These are phyloP conservation scores for Taenioides sp. DNA, from an alignment of 2,797 vertebrate genomes.

Conservation along the genomic window DNA sequence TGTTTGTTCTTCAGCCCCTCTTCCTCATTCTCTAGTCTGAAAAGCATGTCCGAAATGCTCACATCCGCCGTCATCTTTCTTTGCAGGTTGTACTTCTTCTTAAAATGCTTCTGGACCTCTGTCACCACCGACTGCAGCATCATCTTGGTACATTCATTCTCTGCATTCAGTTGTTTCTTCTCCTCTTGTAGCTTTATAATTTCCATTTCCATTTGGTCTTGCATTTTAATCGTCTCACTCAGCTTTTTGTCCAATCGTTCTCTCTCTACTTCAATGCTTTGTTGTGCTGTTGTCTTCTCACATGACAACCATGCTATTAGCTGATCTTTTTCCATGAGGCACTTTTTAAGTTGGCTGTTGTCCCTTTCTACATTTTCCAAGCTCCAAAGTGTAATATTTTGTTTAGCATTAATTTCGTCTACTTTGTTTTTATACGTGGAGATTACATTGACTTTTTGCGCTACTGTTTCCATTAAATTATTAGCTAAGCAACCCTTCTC, in stretches of 20 bases:
- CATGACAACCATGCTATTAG: constrained; percentile 18
- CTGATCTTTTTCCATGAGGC: constrained; percentile 22
- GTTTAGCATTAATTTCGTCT: constrained; percentile 3
- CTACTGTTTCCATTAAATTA: constrained; percentile 4
- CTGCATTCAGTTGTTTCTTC: constrained; percentile 22
- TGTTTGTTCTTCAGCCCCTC: constrained; percentile 1
- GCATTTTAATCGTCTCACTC: constrained; percentile 23
- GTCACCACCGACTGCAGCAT: constrained; percentile 23
- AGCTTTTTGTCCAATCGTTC: constrained; percentile 8
- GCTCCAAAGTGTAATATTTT: constrained; percentile 10
- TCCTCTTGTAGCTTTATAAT: constrained; percentile 24
- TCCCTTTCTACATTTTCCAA: constrained; percentile 15
- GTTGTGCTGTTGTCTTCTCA: constrained; percentile 19
- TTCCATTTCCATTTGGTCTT: constrained; percentile 21
- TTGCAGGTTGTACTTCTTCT: background rate
- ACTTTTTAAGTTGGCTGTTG: constrained; percentile 24
- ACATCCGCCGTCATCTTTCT: constrained; percentile 1
- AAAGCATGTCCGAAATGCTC: constrained; percentile 10
- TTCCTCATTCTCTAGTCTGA: constrained; percentile 9
- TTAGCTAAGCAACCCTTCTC: constrained; percentile 27
- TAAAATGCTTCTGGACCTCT: constrained; percentile 25
- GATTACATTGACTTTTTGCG: constrained; percentile 29
- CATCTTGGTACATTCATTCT: constrained; percentile 30
- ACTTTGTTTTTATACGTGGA: constrained; percentile 2
- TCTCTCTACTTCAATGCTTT: constrained; percentile 16